Evolutionary conservation across 35 echinoderm and acorn worm genomes (phyloP), one percentile per base, ranked within the genome.

Genomic region (Lytechinus variegatus): DNA sequence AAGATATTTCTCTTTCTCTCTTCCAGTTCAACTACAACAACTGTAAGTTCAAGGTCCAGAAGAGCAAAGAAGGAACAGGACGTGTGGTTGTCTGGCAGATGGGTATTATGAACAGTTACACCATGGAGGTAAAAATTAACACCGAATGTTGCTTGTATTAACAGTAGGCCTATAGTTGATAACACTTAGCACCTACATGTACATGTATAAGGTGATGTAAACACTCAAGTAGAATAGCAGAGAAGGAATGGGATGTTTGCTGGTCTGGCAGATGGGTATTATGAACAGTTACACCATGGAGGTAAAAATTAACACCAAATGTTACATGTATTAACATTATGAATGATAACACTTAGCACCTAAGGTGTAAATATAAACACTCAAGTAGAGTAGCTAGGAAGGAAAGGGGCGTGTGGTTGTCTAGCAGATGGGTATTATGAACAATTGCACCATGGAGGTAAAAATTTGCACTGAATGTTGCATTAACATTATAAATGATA

Each of bases 21-120:
- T 14, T 52, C 28, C 91, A 99, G 98, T 99, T 99, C 57, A 96
- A 56, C 61, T 96, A 89, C 29, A 28, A 96, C 21, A 95, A 94
- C 61, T 99, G 97, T 71, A 99, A 99, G 96, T 99, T 97, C 89
- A 99, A 99, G 96, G 98, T 99, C 9, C 98, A 99, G 95, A 99
- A 99, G 96, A 99, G 96, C 86, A 99, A 99, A 60, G 98, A 99
- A 95, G 98, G 98, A 14, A 99, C 98, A 0, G 98, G 98, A 19
- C 96, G 98, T 13, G 97, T 99, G 1, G 98, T 99, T 1, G 96
- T 99, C 58, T 99, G 98, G 98, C 98, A 99, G 60, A 99, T 99
- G 98, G 98, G 98, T 27, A 98, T 99, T 27, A 96, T 98, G 96
- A 99, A 99, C 95, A 99, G 98, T 86, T 99, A 98, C 87, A 99